Evolutionary conservation across 2,113 vertebrate genomes (phyloP), one percentile per base, ranked within the genome.

Genomic region (Suncus etruscus): DNA sequence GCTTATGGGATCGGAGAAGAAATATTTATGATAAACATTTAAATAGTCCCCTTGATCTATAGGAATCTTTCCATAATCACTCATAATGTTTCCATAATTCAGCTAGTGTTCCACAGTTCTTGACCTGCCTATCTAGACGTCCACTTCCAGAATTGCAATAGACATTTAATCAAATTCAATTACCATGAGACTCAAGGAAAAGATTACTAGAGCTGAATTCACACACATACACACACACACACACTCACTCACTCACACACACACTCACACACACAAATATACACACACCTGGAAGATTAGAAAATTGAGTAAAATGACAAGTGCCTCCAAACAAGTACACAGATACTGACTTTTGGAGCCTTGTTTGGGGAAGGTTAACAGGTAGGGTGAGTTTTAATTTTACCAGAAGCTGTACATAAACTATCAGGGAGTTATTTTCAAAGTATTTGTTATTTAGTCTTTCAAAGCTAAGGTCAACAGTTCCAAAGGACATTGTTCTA

Each of bases 401-500:
- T 54, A 24, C 22, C n/a, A 29, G 11, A 3, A 86, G 50, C 24
- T 81, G 65, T 77, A 76, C 16, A 78, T 54, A 39, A 51, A 69
- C 25, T 16, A 31, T 68, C 66, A 73, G 15, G 54, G 90, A 29
- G 0, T 51, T 63, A 39, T 51, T 85, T 84, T 73, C 27, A 92
- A 83, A 54, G 10, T 50, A n/a, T 75, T 54, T 95, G 66, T 79
- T 58, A 54, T 75, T 91, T 58, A 87, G n/a, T 75, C 31, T 77
- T 29, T 76, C 61, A 83, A 81, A 92, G 16, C 27, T 73, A 47
- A 63, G 65, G 45, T 75, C 58, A 61, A 20, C 31, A 29, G 15
- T 10, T 70, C 54, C 81, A 84, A 92, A 94, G 48, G 58, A 50
- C 12, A 74, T 63, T 78, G 58, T 76, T 93, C 88, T 90, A 12